phyloP scores from a whole-genome alignment of 2,888 invertebrate species.

The Himalopsyche anomala region DNA sequence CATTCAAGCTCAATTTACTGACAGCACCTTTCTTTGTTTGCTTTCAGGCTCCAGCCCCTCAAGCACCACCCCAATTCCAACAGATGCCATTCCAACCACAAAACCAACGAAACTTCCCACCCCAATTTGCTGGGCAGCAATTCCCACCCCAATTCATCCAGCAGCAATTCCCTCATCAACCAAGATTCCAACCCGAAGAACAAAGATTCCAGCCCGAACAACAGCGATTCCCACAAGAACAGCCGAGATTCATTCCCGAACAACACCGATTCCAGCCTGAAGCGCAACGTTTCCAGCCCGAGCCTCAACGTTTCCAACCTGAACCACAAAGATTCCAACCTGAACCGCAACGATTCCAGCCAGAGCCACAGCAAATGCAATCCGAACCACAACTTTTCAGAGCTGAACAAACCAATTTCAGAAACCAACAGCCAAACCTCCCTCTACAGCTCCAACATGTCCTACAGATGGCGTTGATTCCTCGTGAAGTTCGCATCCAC shows the following conservation, averaged over 20 bases:
- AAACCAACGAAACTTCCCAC: slow-evolving; percentile 47
- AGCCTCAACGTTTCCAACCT: slow-evolving; percentile 44
- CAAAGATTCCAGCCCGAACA: slow-evolving; percentile 43
- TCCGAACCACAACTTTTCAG: slow-evolving; percentile 51
- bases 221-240: slow-evolving; percentile 47
- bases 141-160: slow-evolving; percentile 56
- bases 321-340: slow-evolving; percentile 41
- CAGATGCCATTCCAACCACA: slow-evolving; percentile 49
- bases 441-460: slow-evolving; percentile 56
- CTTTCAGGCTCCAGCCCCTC: slow-evolving; percentile 65
- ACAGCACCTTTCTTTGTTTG: slow-evolving; percentile 29
- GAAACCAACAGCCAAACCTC: slow-evolving; percentile 67
- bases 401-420: slow-evolving; percentile 56
- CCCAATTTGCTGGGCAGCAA: background rate
- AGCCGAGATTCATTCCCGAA: slow-evolving; percentile 46
- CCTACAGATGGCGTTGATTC: slow-evolving; percentile 70
- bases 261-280: slow-evolving; percentile 48
- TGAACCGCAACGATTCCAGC: slow-evolving; percentile 48
- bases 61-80: slow-evolving; percentile 60
- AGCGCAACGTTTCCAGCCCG: slow-evolving; percentile 11
- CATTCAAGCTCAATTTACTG: no score
- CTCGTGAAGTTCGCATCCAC: slow-evolving; percentile 76
- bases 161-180: slow-evolving; percentile 44
- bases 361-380: slow-evolving; percentile 49
- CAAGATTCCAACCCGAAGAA: slow-evolving; percentile 64